Evolutionary conservation across 2,888 invertebrate species (phyloP), one percentile per base, ranked within the genome.

Genomic region (Meta bourneti): DNA sequence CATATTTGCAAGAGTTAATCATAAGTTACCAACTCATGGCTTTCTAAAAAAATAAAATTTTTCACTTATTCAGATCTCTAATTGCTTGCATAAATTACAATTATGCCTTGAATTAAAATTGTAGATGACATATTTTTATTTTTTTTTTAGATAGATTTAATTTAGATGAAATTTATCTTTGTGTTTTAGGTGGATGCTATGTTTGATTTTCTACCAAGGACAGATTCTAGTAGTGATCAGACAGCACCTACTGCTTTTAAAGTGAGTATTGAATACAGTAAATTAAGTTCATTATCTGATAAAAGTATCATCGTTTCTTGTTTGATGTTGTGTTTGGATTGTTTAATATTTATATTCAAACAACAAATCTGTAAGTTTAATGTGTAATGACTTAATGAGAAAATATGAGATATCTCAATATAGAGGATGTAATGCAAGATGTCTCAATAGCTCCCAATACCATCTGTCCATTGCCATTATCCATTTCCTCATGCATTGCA

Each of bases 221-320:
- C 98, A 0, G 98, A 98, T 95, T 97, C 98, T 2, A 98, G 98
- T 94, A 98, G 97, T 94, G 98, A 98, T 95, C 97, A 98, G 0
- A 97, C 98, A 0, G 97, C 97, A 0, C 97, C 98, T 0, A 96
- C 96, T 0, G 95, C 96, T 79, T 96, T 96, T 92, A 96, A 96
- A 94, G 94, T 93, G 83, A 71, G 74, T 90, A 70, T 61, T 70
- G 34, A 7, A 20, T 69, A 7, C 7, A 52, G n/a, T 54, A 9
- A 79, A 20, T 34, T 81, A 16, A 70, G 13, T 80, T 81, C 9
- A 4, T 83, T 74, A 74, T 54, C 70, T 78, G 7, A 49, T 34
- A 48, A 61, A 69, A 34, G 34, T 34, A 34, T 34, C 34, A 69
- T 16, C 5, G 16, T 69, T 69, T 16, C 16, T 69, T 69, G 5